Percentiles rank a stretch among this genome's conserved stretches.
phyloP scores from a whole-genome alignment of 2,888 invertebrate species.

The Diploptera punctata region DNA sequence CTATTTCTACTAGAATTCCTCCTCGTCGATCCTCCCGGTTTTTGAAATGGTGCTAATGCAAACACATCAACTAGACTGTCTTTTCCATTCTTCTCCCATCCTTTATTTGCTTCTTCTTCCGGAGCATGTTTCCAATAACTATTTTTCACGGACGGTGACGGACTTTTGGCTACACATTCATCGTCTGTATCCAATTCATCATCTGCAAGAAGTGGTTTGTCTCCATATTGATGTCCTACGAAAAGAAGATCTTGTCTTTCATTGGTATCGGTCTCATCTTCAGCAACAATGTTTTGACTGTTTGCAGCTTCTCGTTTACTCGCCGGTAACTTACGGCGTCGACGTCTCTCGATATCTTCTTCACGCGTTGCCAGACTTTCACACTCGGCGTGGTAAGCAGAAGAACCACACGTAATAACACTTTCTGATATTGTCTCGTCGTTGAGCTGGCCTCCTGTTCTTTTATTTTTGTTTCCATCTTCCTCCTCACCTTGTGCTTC shows the following conservation, averaged over 20 bases:
- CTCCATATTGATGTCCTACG: constrained; percentile 77
- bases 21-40: constrained; percentile 16
- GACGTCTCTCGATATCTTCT: constrained; percentile 50
- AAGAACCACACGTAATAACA: constrained; percentile 69
- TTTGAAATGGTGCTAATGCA: constrained; percentile 70
- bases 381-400: constrained; percentile 75
- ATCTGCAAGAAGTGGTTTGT: constrained; percentile 75
- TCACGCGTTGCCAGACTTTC: constrained; percentile 70
- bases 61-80: constrained; percentile 65
- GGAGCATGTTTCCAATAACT: constrained; percentile 18
- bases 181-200: constrained; percentile 75
- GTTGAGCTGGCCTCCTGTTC: constrained; percentile 56
- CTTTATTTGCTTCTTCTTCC: neutral
- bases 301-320: constrained; percentile 36
- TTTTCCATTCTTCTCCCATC: constrained; percentile 45
- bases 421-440: constrained; percentile 58
- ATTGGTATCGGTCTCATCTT: constrained; percentile 23
- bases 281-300: constrained; percentile 14
- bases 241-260: constrained; percentile 62
- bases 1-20: constrained; percentile 31
- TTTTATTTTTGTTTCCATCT: constrained; percentile 51
- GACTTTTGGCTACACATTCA: constrained; percentile 43
- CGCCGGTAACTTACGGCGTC: constrained; percentile 53
- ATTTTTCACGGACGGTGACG: constrained; percentile 15
- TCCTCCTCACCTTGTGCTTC: constrained; percentile 53